phyloP scores from a whole-genome alignment of 2,888 invertebrate species.

The Oxystoma pomonae region DNA sequence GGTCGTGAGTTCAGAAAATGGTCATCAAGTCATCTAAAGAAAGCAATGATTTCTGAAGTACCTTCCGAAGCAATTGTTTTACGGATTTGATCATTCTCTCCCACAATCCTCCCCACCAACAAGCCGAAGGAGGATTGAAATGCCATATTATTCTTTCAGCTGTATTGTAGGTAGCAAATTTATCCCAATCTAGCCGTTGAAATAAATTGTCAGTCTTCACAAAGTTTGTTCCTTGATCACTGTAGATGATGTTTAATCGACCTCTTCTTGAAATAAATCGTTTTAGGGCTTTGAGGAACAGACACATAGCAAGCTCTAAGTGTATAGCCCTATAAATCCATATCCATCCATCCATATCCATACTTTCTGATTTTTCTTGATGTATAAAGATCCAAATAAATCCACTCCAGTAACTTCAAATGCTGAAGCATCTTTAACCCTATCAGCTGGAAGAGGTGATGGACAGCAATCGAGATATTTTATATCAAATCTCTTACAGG shows the following conservation, averaged over 20 bases:
- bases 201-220: conserved; percentile 34
- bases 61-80: conserved; percentile 38
- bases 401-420: conserved; percentile 40
- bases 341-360: conserved; percentile 43
- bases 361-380: conserved; percentile 31
- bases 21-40: too few relatives aligned
- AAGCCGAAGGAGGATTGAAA: conserved; percentile 43
- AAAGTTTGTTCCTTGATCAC: conserved; percentile 45
- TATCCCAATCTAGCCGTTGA: conserved; percentile 30
- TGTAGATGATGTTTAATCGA: conserved; percentile 33
- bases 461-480: conserved; percentile 24
- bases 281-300: conserved; percentile 33
- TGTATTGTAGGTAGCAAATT: conserved; percentile 22
- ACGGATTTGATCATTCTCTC: conserved; percentile 42
- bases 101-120: conserved; percentile 48
- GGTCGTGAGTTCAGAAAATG: too few relatives aligned
- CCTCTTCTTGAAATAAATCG: conserved; percentile 39
- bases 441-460: conserved; percentile 33
- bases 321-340: conserved; percentile 41
- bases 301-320: conserved; percentile 37
- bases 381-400: conserved; percentile 40
- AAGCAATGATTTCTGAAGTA: too few relatives aligned
- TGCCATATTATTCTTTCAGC: conserved; percentile 31
- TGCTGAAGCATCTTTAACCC: conserved; percentile 31
- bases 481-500: conserved; percentile 27